Percentiles rank a stretch among this genome's conserved stretches.
Conservation (phyloP, 53 echinoderm and acorn worm genomes). For the Antedon mediterranea region DNA sequence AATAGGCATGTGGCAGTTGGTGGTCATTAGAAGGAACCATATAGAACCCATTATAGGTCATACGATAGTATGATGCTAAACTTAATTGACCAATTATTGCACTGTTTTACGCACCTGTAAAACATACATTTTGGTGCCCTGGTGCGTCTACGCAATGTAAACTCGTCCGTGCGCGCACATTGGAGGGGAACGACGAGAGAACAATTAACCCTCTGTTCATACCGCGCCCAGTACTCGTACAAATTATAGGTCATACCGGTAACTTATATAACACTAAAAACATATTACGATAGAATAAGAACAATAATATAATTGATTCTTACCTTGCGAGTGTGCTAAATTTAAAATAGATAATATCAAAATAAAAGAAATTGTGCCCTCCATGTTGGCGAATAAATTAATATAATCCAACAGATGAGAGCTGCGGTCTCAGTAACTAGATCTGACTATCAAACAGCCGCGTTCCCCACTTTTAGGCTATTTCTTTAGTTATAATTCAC, state of each 20-base stretch:
- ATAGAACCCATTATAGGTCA: too few species aligned
- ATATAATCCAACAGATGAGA: background rate
- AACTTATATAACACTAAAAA: background rate
- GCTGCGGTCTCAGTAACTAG: background rate
- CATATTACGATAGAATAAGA: background rate
- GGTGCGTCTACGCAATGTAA: too few species aligned
- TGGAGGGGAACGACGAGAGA: background rate
- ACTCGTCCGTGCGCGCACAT: too few species aligned
- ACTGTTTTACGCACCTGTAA: too few species aligned
- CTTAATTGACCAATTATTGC: too few species aligned
- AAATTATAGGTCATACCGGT: background rate
- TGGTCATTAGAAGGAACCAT: too few species aligned
- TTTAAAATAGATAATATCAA: background rate
- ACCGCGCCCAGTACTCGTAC: background rate
- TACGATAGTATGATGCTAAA: too few species aligned
- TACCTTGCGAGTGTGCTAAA: background rate
- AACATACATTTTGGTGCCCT: too few species aligned
- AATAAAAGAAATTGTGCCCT: background rate
- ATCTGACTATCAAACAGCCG: background rate
- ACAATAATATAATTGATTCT: background rate
- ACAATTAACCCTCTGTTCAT: background rate
- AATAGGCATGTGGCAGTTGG: too few species aligned
- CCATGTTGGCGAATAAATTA: background rate
- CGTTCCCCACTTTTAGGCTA: background rate
- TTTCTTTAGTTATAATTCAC: background rate